These are phyloP conservation scores for Buphagus erythrorhynchus DNA, from an alignment of 2,797 vertebrate genomes.

Conservation along the genomic window DNA sequence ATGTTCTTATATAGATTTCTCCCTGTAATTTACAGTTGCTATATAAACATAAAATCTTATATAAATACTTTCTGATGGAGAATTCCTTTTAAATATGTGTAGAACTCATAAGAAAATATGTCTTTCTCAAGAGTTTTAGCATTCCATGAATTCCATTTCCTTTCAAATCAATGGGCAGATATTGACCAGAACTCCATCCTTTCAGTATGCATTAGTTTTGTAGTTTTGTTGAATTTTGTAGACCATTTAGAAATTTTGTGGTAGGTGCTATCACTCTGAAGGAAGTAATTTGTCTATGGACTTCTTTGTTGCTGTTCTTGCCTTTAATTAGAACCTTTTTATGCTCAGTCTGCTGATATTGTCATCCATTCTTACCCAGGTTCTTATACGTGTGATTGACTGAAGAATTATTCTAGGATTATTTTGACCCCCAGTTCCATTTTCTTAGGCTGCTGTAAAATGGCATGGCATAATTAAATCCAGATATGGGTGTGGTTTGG, in stretches of 20 bases:
- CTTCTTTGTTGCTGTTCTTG: not conserved
- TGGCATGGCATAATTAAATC: not conserved
- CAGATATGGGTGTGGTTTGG: not conserved
- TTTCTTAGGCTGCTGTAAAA: constrained; percentile 1
- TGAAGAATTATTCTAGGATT: not conserved
- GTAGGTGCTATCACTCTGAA: not conserved
- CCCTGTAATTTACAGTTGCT: not conserved
- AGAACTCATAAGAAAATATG: not conserved
- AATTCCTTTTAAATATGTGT: not conserved
- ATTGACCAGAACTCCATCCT: not conserved
- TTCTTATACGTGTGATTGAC: not conserved
- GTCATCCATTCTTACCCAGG: not conserved
- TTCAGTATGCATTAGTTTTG: not conserved
- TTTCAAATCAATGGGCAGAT: not conserved
- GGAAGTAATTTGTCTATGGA: not conserved
- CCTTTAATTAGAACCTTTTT: not conserved
- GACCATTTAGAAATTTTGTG: not conserved
- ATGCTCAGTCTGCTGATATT: not conserved
- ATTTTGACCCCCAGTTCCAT: not conserved
- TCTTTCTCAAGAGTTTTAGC: not conserved
- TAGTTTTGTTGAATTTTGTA: not conserved
- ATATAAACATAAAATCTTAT: not conserved
- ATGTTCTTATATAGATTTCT: not conserved
- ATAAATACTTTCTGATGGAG: not conserved
- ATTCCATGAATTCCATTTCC: not conserved